Evolutionary conservation across 2,113 vertebrate species (phyloP).

Genomic region (Salvelinus namaycush): DNA sequence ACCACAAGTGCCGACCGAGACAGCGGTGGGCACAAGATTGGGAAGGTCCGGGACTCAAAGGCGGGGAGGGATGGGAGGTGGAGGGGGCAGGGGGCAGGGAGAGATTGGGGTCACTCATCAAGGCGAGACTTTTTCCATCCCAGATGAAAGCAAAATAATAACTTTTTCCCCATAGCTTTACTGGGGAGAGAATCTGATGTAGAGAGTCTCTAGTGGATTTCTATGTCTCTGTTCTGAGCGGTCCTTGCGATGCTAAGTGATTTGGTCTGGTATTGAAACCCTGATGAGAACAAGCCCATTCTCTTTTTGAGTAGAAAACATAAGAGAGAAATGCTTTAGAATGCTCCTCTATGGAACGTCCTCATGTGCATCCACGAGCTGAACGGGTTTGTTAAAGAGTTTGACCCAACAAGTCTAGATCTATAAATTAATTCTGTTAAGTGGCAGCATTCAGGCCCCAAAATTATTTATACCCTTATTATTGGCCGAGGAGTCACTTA

Average conservation of each 20-base stretch:
- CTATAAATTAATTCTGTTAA: conserved; percentile 77
- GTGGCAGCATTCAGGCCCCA: conserved; percentile 62
- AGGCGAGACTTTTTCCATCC: conserved; percentile 26
- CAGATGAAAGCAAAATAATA: conserved; percentile 11
- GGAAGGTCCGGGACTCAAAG: conserved; percentile 31
- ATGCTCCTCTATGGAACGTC: conserved; percentile 1
- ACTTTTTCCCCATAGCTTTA: background rate
- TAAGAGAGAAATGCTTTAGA: background rate
- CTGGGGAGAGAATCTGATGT: background rate
- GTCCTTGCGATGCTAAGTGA: too few relatives aligned
- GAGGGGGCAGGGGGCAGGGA: background rate
- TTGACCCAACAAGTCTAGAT: conserved; percentile 24
- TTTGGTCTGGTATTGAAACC: too few relatives aligned
- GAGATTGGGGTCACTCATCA: conserved; percentile 28
- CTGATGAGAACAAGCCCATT: background rate
- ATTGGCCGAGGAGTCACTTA: conserved; percentile 73
- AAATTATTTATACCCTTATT: conserved; percentile 76
- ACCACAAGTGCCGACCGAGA: conserved; percentile 60
- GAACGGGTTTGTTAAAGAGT: conserved; percentile 23
- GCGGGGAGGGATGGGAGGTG: conserved; percentile 10
- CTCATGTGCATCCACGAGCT: background rate
- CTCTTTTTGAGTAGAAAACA: background rate
- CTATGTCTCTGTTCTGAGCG: background rate
- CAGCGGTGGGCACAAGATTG: conserved; percentile 59
- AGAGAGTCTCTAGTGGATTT: background rate